phyloP scores from a whole-genome alignment of 2,113 vertebrate species.

The Datnioides undecimradiatus region DNA sequence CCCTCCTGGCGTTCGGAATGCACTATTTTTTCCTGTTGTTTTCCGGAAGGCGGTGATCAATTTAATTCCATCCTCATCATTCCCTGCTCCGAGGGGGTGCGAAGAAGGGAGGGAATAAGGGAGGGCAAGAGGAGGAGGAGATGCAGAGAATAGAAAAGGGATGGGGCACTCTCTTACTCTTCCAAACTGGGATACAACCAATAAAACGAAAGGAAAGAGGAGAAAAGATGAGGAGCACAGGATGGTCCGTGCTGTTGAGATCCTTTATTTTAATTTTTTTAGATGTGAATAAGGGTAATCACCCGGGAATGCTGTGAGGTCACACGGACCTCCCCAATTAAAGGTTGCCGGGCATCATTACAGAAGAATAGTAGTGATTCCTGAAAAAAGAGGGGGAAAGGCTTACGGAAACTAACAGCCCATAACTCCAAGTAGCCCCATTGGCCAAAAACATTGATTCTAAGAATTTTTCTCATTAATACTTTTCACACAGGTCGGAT shows the following conservation, averaged over 20 bases:
- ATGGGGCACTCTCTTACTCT: constrained; percentile 22
- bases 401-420: constrained; percentile 40
- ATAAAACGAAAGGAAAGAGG: constrained; percentile 22
- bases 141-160: constrained; percentile 52
- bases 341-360: constrained; percentile 66
- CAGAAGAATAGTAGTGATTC: constrained; percentile 51
- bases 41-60: constrained; percentile 79
- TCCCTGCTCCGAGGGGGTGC: constrained; percentile 31
- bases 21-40: constrained; percentile 77
- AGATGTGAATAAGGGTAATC: constrained; percentile 74
- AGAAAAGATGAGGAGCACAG: constrained; percentile 24
- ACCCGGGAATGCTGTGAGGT: constrained; percentile 67
- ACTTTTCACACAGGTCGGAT: neutral
- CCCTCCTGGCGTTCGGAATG: constrained; percentile 79
- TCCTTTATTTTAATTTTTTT: constrained; percentile 62
- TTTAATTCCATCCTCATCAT: constrained; percentile 79
- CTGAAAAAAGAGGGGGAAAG: constrained; percentile 43
- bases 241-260: constrained; percentile 45
- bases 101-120: neutral
- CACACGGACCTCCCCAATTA: constrained; percentile 71
- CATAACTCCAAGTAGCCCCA: constrained; percentile 30
- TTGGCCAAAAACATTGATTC: constrained; percentile 3
- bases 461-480: neutral
- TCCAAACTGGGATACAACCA: constrained; percentile 46
- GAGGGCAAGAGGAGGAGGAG: constrained; percentile 29